Percentiles rank a stretch among this genome's conserved stretches.
Evolutionary conservation across 2,888 invertebrate species (phyloP).

Genomic region (Acleris laterana): DNA sequence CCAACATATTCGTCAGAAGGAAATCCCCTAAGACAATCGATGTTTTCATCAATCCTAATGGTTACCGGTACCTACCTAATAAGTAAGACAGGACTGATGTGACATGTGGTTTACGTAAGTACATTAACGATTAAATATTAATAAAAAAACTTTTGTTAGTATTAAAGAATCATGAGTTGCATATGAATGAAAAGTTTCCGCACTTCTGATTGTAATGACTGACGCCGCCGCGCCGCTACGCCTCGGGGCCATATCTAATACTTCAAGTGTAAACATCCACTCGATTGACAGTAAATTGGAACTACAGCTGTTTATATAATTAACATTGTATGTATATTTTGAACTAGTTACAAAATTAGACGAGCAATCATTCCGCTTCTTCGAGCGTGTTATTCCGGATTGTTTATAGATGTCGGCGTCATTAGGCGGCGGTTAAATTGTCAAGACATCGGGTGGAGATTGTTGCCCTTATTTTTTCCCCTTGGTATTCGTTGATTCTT

Average conservation of each 20-base stretch:
- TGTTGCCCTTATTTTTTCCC: neutral
- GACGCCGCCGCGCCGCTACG: no score
- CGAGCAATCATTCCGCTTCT: constrained; percentile 44
- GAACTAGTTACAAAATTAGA: constrained; percentile 32
- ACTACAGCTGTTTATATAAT: neutral
- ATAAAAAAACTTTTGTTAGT: no score
- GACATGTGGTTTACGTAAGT: no score
- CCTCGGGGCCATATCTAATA: no score
- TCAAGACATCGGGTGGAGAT: neutral
- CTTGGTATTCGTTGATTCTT: no score
- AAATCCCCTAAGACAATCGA: constrained; percentile 24
- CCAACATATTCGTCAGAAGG: constrained; percentile 20
- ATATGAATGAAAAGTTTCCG: no score
- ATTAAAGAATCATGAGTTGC: no score
- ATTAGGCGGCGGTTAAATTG: constrained; percentile 3
- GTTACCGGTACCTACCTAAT: constrained; percentile 1
- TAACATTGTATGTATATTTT: constrained; percentile 7
- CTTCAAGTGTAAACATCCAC: no score
- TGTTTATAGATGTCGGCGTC: constrained; percentile 32
- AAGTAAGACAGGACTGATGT: neutral
- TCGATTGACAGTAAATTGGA: neutral
- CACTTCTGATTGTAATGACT: no score
- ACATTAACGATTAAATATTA: no score
- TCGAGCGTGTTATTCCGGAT: constrained; percentile 42
- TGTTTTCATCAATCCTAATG: constrained; percentile 5